These are phyloP conservation scores for Coregonus sp. DNA, from an alignment of 2,797 vertebrate species.

Conservation along the genomic window DNA sequence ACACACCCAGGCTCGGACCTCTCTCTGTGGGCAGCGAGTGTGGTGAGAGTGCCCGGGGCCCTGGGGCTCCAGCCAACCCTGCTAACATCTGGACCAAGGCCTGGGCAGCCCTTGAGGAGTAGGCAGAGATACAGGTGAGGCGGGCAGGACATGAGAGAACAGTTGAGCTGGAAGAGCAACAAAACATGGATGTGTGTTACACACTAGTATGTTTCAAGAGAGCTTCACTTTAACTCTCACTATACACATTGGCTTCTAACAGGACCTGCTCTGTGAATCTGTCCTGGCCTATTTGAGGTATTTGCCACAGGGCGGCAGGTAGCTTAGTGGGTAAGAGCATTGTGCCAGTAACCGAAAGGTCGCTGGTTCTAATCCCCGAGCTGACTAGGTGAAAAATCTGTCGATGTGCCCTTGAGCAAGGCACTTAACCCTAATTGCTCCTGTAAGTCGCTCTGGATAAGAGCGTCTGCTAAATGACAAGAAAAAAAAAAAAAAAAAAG, in stretches of 20 bases:
- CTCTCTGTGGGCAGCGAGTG: conserved; percentile 17
- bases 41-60: conserved; percentile 20
- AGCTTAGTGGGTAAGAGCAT: too few species aligned
- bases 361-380: too few species aligned
- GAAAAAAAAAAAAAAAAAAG: too few species aligned
- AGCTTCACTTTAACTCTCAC: conserved; percentile 36
- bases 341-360: too few species aligned
- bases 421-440: too few species aligned
- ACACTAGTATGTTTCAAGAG: conserved; percentile 52
- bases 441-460: too few species aligned
- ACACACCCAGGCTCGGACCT: conserved; percentile 20
- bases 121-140: conserved; percentile 36
- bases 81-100: conserved; percentile 46
- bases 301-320: too few species aligned
- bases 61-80: conserved; percentile 21
- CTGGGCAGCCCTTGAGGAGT: conserved; percentile 34
- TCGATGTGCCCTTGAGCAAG: too few species aligned
- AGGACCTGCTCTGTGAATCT: conserved; percentile 33
- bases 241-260: conserved; percentile 32
- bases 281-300: conserved; percentile 51
- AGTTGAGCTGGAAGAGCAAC: conserved; percentile 40
- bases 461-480: too few species aligned
- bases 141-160: conserved; percentile 61
- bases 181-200: conserved; percentile 39
- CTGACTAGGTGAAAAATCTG: too few species aligned